Conservation (phyloP, 2,797 vertebrate species). For the Hippopotamyrus pictus region DNA sequence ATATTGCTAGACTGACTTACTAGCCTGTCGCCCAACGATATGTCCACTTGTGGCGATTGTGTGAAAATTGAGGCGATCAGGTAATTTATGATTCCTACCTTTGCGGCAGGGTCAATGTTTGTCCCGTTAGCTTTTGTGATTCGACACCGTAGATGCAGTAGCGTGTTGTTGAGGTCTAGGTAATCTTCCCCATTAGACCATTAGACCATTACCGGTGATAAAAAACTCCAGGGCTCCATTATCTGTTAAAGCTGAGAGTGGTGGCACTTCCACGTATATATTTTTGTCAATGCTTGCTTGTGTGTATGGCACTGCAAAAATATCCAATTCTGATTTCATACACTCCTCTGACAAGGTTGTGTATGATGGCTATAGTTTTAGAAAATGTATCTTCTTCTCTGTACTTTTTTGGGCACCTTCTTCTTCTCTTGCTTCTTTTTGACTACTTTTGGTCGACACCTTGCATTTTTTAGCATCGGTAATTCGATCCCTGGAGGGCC, state of each 20-base stretch:
- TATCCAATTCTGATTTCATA: not conserved
- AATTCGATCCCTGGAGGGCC: no score
- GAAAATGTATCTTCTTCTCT: constrained; percentile 37
- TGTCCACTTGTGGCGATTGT: not conserved
- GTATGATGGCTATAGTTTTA: not conserved
- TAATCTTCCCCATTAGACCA: constrained; percentile 1
- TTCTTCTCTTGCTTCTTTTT: not conserved
- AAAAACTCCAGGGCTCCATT: not conserved
- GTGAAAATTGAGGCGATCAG: not conserved
- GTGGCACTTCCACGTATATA: not conserved
- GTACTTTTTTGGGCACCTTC: not conserved
- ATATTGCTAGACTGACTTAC: not conserved
- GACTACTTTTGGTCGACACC: not conserved
- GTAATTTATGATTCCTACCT: not conserved
- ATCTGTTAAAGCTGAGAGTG: not conserved
- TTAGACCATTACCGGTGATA: not conserved
- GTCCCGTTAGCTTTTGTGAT: not conserved
- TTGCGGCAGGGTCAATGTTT: no score
- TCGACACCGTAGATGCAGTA: not conserved
- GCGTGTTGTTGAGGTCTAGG: not conserved
- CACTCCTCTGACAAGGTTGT: not conserved
- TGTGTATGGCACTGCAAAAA: not conserved
- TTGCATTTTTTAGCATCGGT: no score
- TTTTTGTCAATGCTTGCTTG: not conserved
- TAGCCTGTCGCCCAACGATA: not conserved